Conservation (phyloP, 92 coral and sea anemone species). For the Virgularia gustaviana region DNA sequence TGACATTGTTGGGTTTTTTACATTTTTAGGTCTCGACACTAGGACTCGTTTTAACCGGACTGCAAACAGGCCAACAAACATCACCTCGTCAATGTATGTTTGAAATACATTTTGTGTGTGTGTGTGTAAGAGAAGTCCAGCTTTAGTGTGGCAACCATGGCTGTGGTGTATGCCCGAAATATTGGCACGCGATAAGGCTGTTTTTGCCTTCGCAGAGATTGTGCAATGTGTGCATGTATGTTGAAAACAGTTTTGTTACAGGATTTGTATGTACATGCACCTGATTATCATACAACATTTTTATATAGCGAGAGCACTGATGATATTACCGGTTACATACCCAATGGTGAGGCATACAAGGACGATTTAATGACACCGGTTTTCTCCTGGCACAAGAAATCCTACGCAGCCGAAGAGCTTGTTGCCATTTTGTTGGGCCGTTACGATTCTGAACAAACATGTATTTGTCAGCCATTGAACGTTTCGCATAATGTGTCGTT, state of each 20-base stretch:
- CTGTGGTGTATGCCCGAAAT: background rate
- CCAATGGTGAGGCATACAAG: conserved; percentile 26
- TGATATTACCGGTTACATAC: too few species aligned
- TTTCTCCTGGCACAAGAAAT: conserved; percentile 18
- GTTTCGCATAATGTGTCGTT: conserved; percentile 41
- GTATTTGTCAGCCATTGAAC: conserved; percentile 38
- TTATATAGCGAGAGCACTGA: too few species aligned
- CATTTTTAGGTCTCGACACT: too few species aligned
- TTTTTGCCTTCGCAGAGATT: background rate
- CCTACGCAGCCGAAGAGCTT: conserved; percentile 8
- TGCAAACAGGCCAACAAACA: too few species aligned
- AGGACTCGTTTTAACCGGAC: too few species aligned
- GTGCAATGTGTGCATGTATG: background rate
- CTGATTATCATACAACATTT: background rate
- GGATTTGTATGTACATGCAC: background rate
- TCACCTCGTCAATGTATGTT: too few species aligned
- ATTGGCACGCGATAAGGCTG: background rate
- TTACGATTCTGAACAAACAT: background rate
- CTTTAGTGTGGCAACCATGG: background rate
- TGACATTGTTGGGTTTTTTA: too few species aligned
- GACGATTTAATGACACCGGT: conserved; percentile 13
- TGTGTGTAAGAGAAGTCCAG: too few species aligned
- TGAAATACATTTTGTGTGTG: too few species aligned
- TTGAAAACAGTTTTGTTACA: background rate
- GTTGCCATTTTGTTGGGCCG: conserved; percentile 3